Evolutionary conservation across 2,797 vertebrate genomes (phyloP), one percentile per base, ranked within the genome.

Genomic region (Ceyx erithaca): DNA sequence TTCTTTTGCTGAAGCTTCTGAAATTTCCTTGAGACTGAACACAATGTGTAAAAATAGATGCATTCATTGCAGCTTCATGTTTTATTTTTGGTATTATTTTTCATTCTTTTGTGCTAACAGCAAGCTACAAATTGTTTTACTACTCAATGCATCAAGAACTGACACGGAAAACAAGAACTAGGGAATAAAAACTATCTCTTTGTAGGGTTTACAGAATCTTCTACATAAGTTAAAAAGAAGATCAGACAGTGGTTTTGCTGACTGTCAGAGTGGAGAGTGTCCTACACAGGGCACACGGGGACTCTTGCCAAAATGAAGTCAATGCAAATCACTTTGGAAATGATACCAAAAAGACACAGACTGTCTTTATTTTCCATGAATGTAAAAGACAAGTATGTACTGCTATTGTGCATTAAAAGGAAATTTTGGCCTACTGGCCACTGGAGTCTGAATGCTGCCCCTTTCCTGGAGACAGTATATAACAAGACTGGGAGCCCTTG

Each of bases 71-170:
- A 85, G 82, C 79, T 96, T 89, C 92, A 69, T 91, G 90, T 80
- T 90, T 94, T 96, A 94, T 94, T 96, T 96, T 89, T 85, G 86
- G 93, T 72, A 87, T 94, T 95, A 92, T 94, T 95, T 94, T 94
- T 96, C 77, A 90, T 90, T 94, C 84, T 89, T 96, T 94, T 83
- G 89, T 89, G 70, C 94, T 94, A 95, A 83, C 92, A 90, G 89
- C 86, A 64, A 59, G 85, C 86, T 94, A 95, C 89, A 87, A 94
- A 92, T 93, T 93, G 85, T 92, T 95, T 93, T 92, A 94, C 92
- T 95, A 89, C 92, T 94, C 85, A 83, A 9, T 92, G 87, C 67
- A 92, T 94, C 92, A 90, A 81, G 81, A 89, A 57, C 72, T 87
- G 87, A 93, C 90, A 90, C 5, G 76, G 71, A 83, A 90, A 96